Evolutionary conservation across 2,113 vertebrate genomes (phyloP), one percentile per base, ranked within the genome.

Genomic region (Syngnathus floridae): DNA sequence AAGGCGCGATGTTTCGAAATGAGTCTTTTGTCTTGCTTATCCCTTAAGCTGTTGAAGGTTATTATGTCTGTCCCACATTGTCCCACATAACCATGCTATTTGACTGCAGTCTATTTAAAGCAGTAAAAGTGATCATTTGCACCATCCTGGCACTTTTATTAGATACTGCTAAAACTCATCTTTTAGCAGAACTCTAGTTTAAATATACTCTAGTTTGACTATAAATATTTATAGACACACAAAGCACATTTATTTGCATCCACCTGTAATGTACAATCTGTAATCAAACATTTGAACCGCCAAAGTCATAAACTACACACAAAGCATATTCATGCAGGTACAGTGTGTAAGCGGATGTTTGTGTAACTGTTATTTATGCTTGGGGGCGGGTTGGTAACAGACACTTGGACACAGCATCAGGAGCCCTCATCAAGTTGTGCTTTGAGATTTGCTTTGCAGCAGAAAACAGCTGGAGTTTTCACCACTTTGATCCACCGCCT

Each of bases 281-380:
- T 84, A 77, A 84, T 86, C 77, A 84, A 76, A 82, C 75, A 77
- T 80, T 63, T 74, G 77, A 16, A 13, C 74, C 31, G 69, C 77
- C 67, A 77, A 88, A 78, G 75, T 76, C n/a, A n/a, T n/a, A n/a
- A n/a, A n/a, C 0, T 65, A 48, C 61, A 48, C 64, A 64, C 69
- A 60, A 72, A 70, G 45, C 52, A 43, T n/a, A 14, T 10, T 67
- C 31, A 59, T 16, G 8, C 38, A 17, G 21, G 26, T 26, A 40
- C 37, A 65, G 46, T 3, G 26, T 31, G 26, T 31, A 31, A 31
- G 26, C 21, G 37, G n/a, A 26, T 40, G 58, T 43, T 38, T 41
- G 38, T 21, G 37, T 59, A 61, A 48, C 64, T 65, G 36, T 71
- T 74, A 62, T 67, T 62, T 79, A 59, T 45, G 66, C 62, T 6